These are phyloP conservation scores for Sinodicranocentrus sp. DNA, from an alignment of 2,888 invertebrate species.

Conservation along the genomic window DNA sequence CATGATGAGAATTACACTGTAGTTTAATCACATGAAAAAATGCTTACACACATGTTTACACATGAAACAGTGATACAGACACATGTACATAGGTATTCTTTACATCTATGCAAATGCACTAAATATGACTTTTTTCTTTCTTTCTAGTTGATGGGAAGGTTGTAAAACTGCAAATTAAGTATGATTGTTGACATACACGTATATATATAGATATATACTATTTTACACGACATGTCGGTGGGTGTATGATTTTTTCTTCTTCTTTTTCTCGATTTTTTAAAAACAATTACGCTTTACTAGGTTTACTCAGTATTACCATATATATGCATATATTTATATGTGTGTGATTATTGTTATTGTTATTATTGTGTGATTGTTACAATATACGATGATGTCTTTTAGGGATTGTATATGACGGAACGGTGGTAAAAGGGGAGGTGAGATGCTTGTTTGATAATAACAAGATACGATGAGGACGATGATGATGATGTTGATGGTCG, in stretches of 20 bases:
- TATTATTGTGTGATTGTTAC: slow-evolving; percentile 58
- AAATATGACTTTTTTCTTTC: slow-evolving; percentile 36
- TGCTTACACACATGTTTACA: slow-evolving; percentile 52
- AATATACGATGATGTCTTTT: slow-evolving; percentile 2
- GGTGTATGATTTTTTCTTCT: slow-evolving; percentile 47
- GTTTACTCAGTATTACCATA: slow-evolving; percentile 34
- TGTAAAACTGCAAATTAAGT: slow-evolving; percentile 34
- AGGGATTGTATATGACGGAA: neutral
- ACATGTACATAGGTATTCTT: neutral
- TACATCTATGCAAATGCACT: slow-evolving; percentile 33
- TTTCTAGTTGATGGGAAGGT: slow-evolving; percentile 31
- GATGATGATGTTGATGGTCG: slow-evolving; percentile 52
- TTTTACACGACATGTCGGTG: slow-evolving; percentile 24
- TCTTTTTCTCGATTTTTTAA: slow-evolving; percentile 25
- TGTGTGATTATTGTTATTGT: slow-evolving; percentile 37
- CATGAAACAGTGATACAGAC: slow-evolving; percentile 9
- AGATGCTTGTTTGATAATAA: slow-evolving; percentile 56
- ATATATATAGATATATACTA: slow-evolving; percentile 8
- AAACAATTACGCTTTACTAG: slow-evolving; percentile 34
- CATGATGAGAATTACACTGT: slow-evolving; percentile 48
- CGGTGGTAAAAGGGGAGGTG: slow-evolving; percentile 44
- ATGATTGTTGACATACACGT: slow-evolving; percentile 48
- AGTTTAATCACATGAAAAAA: slow-evolving; percentile 52
- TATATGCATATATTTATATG: slow-evolving; percentile 8
- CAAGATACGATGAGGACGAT: slow-evolving; percentile 27